Base-by-base conservation (phyloP, 2,113 vertebrate genomes). In the Procavia capensis region DNA sequence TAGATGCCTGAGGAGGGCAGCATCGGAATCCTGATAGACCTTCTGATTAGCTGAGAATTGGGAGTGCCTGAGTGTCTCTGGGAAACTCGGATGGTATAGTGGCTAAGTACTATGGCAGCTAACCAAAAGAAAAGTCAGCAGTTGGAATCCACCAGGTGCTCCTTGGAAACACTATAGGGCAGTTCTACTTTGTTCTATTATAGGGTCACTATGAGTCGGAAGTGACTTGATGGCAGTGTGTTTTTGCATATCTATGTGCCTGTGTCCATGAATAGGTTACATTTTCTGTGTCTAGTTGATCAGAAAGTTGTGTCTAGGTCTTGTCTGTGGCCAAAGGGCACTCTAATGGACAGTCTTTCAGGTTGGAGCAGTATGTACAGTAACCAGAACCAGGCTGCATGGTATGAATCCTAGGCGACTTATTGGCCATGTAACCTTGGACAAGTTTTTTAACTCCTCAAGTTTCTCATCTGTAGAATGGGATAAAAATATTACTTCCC, bases 301-400 rank as follows among this genome's bases (percentile, higher is more conserved):
- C 87, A 72, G 93, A 97, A 94, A 88, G 95, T 97, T 93, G 43
- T 91, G 94, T 94, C 83, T 85, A 93, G 85, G 81, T 94, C 92
- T 91, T 79, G 76, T 94, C 83, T 92, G 90, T 79, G 88, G 79
- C 78, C 74, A 72, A 85, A 85, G 61, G 85, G 74, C 78, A 39
- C 79, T 64, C 45, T 25, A 43, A 78, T 81, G 78, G 79, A 84
- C 83, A 93, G 68, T 86, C 75, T 76, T 96, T 91, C 75, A 83
- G 88, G 91, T 88, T 89, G 90, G 74, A 88, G 27, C 1, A 6
- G 80, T 90, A 59, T 90, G 85, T 41, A 76, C 83, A 64, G 41
- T n/a, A 89, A 89, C 83, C n/a, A 75, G 85, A 95, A 45, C 64
- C 82, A 39, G 70, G 59, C 39, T n/a, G 11, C 85, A 78, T n/a